Conservation (phyloP, 2,113 vertebrate species). For the Struthio camelus region DNA sequence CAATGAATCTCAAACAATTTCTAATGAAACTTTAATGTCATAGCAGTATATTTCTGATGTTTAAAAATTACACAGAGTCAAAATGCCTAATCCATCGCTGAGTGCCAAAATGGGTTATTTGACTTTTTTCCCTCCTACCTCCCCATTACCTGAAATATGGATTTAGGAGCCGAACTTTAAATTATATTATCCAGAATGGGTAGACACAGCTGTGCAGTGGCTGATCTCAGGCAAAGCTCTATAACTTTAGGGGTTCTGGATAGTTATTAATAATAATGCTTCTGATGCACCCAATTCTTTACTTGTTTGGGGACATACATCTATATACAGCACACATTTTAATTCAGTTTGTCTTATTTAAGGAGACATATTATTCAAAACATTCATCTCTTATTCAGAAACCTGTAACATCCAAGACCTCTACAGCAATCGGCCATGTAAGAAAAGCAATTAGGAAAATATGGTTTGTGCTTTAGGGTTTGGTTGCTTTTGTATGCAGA, state of each 20-base stretch:
- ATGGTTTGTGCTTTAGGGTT: constrained; percentile 15
- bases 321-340: neutral
- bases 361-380: neutral
- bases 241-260: neutral
- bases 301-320: neutral
- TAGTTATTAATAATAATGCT: constrained; percentile 3
- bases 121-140: neutral
- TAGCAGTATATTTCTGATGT: neutral
- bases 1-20: neutral
- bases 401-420: neutral
- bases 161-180: neutral
- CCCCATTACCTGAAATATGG: neutral
- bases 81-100: neutral
- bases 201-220: neutral
- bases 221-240: neutral
- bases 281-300: neutral
- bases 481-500: neutral
- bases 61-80: neutral
- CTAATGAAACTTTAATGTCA: constrained; percentile 12
- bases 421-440: constrained; percentile 12
- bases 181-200: neutral
- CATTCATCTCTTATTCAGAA: neutral
- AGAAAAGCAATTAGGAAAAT: constrained; percentile 52
- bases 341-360: neutral
- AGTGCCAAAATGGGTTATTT: neutral